Base-by-base conservation (phyloP, 2,113 vertebrate genomes). In the Aplodontia rufa region DNA sequence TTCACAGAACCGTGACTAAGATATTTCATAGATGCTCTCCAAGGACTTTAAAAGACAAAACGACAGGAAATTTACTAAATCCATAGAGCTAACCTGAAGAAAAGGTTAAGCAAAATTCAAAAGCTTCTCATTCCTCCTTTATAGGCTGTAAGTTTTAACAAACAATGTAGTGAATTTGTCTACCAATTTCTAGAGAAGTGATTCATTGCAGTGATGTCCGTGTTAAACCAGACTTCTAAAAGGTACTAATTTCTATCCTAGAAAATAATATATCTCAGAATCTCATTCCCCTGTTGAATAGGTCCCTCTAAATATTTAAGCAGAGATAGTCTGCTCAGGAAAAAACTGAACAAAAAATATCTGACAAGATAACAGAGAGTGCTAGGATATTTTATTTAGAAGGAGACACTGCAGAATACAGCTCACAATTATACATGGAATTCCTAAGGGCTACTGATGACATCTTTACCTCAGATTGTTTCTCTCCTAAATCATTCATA, bases 401-500 rank as follows among this genome's bases (percentile, higher is more conserved):
- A 92, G 45, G 72, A 89, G 32, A 37, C 49, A n/a, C 22, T 64
- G n/a, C 40, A 53, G 45, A 95, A 89, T 79, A 22, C 86, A 37
- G 51, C 53, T 96, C 62, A 81, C 71, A 84, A 90, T 96, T 94
- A 91, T 49, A 32, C 80, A 90, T 8, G 40, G 42, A 91, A 55
- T 51, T 96, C 95, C 87, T 93, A 87, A 93, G 96, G 90, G 97
- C 90, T 97, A 62, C 85, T 96, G 93, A 68, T 97, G 95, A 97
- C 84, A 97, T 95, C 72, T 98, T 96, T 97, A 97, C 90, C 74
- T 96, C 95, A 91, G 91, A 97, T 53, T 97, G 95, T 94, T 98
- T 98, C 82, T 95, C 97, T 98, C 37, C 93, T 93, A 97, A 98
- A 91, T 98, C 94, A 96, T 88, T 1, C 26, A 84, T 97, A 97